These are phyloP conservation scores for Urocynchramus pylzowi DNA, from an alignment of 2,113 vertebrate species.

Conservation along the genomic window DNA sequence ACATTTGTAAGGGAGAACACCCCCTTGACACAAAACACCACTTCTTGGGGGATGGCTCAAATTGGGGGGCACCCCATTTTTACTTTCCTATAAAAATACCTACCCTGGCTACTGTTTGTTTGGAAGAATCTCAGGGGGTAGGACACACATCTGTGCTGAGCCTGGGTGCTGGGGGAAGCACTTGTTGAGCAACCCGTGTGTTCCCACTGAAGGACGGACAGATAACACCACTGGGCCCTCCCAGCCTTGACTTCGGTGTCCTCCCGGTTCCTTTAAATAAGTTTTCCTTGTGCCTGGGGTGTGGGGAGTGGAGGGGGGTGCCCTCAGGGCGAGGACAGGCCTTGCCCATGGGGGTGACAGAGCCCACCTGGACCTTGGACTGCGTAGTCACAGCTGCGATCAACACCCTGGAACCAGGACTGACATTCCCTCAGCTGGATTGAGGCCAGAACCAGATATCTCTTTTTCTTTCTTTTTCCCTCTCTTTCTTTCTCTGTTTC, in stretches of 20 bases:
- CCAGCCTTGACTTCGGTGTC: background rate
- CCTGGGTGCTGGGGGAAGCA: fast-evolving
- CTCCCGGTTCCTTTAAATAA: background rate
- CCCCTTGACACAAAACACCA: background rate
- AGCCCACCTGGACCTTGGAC: background rate
- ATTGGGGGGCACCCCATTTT: background rate
- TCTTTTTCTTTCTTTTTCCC: background rate
- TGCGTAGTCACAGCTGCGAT: background rate
- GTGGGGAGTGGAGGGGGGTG: fast-evolving
- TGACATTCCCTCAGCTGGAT: background rate
- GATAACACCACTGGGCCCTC: background rate
- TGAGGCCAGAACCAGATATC: background rate
- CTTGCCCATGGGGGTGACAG: background rate
- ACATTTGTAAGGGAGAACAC: background rate
- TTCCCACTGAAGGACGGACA: background rate
- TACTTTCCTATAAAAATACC: background rate
- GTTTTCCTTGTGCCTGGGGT: background rate
- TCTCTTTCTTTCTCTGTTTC: no score
- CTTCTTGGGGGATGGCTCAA: background rate
- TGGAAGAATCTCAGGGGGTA: background rate
- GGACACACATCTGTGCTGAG: background rate
- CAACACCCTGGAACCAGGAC: background rate
- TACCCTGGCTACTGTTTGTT: fast-evolving
- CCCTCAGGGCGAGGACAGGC: background rate
- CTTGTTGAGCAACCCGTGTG: background rate